Conservation (phyloP, 2,797 vertebrate genomes). For the Acanthopagrus latus region DNA sequence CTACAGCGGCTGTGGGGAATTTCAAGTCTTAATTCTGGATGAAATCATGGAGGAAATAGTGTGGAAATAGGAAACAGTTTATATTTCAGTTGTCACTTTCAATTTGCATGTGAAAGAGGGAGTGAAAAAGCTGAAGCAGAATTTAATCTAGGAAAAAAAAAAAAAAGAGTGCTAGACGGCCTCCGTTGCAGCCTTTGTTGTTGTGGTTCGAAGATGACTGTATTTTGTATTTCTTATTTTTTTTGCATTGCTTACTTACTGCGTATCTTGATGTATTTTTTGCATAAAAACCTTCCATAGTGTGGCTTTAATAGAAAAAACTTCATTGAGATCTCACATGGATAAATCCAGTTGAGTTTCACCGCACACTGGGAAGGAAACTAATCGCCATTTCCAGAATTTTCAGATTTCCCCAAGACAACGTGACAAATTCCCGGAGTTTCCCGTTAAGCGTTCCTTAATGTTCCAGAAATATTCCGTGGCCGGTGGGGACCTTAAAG, state of each 20-base stretch:
- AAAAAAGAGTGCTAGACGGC: not conserved
- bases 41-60: not conserved
- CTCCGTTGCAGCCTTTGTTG: not conserved
- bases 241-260: no score
- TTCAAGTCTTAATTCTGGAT: not conserved
- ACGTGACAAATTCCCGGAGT: slow-evolving; percentile 2
- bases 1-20: not conserved
- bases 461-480: slow-evolving; percentile 35
- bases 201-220: not conserved
- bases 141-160: not conserved
- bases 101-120: slow-evolving; percentile 4
- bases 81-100: not conserved
- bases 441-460: slow-evolving; percentile 34
- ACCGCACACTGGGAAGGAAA: not conserved
- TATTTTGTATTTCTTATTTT: no score
- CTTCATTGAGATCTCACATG: not conserved
- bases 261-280: slow-evolving; percentile 1
- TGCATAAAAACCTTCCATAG: not conserved
- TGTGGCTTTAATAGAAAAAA: not conserved
- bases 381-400: not conserved
- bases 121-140: not conserved
- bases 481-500: slow-evolving; percentile 26
- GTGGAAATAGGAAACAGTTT: slow-evolving; percentile 29
- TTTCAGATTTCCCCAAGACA: not conserved
- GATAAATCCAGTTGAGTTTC: not conserved